Conservation (phyloP, 1,140 invertebrate genomes). For the Aporrectodea caliginosa region DNA sequence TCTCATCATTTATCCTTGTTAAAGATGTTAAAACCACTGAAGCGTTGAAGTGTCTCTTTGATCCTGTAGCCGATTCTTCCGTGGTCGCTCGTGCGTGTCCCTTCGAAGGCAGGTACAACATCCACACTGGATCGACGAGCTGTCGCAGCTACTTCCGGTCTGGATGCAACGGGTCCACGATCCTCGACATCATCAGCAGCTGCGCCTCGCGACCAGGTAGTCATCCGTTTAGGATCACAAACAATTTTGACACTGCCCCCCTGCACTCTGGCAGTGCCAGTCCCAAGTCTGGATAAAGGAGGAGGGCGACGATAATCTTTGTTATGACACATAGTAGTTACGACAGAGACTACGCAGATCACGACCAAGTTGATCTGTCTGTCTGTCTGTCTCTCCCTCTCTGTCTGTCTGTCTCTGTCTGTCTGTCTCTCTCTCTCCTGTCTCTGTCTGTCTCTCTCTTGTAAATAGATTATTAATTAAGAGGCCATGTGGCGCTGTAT, state of each 20-base stretch:
- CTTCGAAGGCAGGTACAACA: constrained; percentile 18
- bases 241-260: neutral
- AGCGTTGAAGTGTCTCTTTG: too few relatives aligned
- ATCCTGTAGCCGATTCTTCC: too few relatives aligned
- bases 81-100: neutral
- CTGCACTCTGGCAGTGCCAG: neutral
- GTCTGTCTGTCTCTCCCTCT: neutral
- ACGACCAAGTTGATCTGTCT: neutral
- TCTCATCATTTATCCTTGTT: too few relatives aligned
- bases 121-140: constrained; percentile 24
- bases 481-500: too few relatives aligned
- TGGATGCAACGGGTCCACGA: constrained; percentile 20
- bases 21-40: too few relatives aligned
- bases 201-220: constrained; percentile 32
- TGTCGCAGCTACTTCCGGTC: constrained; percentile 28
- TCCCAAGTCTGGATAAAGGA: neutral
- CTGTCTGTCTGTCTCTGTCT: neutral
- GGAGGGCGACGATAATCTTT: neutral
- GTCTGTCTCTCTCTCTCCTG: too few relatives aligned
- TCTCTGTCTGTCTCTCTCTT: too few relatives aligned
- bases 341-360: neutral
- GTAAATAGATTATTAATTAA: too few relatives aligned
- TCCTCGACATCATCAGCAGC: constrained; percentile 31
- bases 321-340: neutral
- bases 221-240: neutral